Evolutionary conservation across 2,113 vertebrate species (phyloP).

Genomic region (Colistium nudipinnis): DNA sequence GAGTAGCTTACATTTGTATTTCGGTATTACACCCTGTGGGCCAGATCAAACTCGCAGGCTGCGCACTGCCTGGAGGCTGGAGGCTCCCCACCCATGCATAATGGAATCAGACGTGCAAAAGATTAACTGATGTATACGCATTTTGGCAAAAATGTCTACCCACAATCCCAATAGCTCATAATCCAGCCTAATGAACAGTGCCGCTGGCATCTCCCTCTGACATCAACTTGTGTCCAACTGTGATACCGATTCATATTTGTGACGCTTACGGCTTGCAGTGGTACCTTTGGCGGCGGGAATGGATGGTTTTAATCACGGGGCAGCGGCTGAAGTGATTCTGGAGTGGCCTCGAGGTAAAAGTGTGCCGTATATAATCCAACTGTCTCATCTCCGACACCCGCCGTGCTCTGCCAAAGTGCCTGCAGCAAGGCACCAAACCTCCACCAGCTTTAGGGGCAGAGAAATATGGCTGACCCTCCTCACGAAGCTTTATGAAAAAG

Average conservation of each 20-base stretch:
- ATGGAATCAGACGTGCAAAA: not conserved
- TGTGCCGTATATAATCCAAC: slow-evolving; percentile 25
- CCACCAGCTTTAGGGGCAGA: not conserved
- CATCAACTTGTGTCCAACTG: not conserved
- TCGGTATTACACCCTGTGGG: not conserved
- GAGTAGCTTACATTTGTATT: not conserved
- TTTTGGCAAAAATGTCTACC: not conserved
- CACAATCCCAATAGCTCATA: not conserved
- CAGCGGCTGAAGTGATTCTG: slow-evolving; percentile 14
- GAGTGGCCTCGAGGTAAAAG: slow-evolving; percentile 19
- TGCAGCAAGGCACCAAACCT: slow-evolving; percentile 16
- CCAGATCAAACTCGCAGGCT: not conserved
- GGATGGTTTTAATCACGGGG: slow-evolving; percentile 3
- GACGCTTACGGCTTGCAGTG: not conserved
- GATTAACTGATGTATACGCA: not conserved
- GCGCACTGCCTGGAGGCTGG: not conserved
- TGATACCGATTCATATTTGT: not conserved
- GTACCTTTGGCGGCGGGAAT: not conserved
- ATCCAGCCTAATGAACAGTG: not conserved
- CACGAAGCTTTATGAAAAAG: not conserved
- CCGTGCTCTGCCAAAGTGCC: slow-evolving; percentile 23
- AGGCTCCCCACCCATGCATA: not conserved
- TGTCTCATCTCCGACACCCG: slow-evolving; percentile 33
- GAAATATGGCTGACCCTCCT: not conserved
- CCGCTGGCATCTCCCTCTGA: not conserved